Percentiles rank a stretch among this genome's conserved stretches.
phyloP scores from a whole-genome alignment of 53 echinoderm and acorn worm genomes.

The Mesocentrotus franciscanus region DNA sequence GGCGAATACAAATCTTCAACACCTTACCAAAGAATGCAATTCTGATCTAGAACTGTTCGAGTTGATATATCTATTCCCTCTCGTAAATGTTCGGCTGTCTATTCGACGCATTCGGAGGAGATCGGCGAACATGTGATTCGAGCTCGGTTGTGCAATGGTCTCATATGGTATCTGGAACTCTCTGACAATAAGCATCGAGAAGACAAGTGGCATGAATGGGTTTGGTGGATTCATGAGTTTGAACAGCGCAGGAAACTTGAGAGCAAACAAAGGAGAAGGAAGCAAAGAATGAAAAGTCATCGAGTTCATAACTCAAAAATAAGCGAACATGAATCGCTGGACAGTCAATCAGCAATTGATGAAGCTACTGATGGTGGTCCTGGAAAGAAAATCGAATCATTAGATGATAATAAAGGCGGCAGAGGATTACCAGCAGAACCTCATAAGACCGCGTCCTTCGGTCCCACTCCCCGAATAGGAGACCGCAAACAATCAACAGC shows the following conservation, averaged over 20 bases:
- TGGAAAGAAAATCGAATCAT: background rate
- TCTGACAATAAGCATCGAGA: slow-evolving; percentile 73
- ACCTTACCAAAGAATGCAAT: slow-evolving; percentile 44
- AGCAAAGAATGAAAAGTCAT: background rate
- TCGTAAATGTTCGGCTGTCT: slow-evolving; percentile 78
- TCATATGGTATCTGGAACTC: slow-evolving; percentile 82
- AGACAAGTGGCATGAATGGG: slow-evolving; percentile 82
- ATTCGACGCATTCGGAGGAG: slow-evolving; percentile 76
- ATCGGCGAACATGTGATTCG: slow-evolving; percentile 78
- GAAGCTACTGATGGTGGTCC: background rate
- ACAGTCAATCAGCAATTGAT: no score
- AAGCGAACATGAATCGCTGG: background rate
- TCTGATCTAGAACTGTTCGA: slow-evolving; percentile 81
- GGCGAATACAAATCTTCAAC: background rate
- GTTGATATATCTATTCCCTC: slow-evolving; percentile 78
- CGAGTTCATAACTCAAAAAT: background rate
- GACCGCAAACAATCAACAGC: slow-evolving; percentile 66
- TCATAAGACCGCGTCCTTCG: background rate
- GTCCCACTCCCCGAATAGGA: background rate
- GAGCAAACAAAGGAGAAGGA: slow-evolving; percentile 50
- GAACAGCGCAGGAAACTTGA: slow-evolving; percentile 60
- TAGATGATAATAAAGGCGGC: background rate
- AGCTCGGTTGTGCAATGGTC: slow-evolving; percentile 76
- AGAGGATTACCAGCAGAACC: background rate
- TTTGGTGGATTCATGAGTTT: slow-evolving; percentile 75